These are phyloP conservation scores for Kryptolebias ocellatus DNA, from an alignment of 2,797 vertebrate genomes.

Conservation along the genomic window DNA sequence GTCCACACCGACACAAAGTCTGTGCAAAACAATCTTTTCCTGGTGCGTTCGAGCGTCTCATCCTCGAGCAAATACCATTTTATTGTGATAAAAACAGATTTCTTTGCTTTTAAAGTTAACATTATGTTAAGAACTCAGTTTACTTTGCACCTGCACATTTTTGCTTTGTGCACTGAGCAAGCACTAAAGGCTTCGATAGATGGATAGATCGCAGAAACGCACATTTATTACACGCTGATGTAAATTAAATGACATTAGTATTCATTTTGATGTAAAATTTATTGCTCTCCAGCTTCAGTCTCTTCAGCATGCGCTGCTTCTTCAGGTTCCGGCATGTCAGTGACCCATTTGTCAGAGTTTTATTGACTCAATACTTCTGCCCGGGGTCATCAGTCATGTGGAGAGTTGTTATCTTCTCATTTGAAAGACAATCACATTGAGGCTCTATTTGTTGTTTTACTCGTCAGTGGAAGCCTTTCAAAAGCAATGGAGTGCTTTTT, in stretches of 20 bases:
- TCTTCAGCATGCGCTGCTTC: constrained; percentile 18
- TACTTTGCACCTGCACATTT: too few species aligned
- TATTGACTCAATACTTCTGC: constrained; percentile 78
- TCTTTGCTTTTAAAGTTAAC: too few species aligned
- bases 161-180: too few species aligned
- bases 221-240: too few species aligned
- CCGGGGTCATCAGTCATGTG: constrained; percentile 74
- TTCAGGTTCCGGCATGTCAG: constrained; percentile 57
- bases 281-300: not conserved
- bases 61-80: too few species aligned
- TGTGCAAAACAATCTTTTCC: too few species aligned
- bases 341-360: constrained; percentile 69
- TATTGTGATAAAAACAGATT: too few species aligned
- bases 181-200: not conserved
- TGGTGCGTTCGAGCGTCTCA: too few species aligned
- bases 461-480: constrained; percentile 77
- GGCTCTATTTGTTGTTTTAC: constrained; percentile 82
- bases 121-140: too few species aligned
- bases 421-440: constrained; percentile 79
- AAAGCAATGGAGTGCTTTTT: constrained; percentile 50
- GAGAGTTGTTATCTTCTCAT: constrained; percentile 75
- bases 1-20: too few species aligned
- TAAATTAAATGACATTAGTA: too few species aligned
- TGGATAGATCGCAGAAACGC: not conserved
- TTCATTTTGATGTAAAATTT: not conserved